Percentiles rank a stretch among this genome's conserved stretches.
These are phyloP conservation scores for Ondatra zibethicus DNA, from an alignment of 2,113 vertebrate species.

Conservation along the genomic window DNA sequence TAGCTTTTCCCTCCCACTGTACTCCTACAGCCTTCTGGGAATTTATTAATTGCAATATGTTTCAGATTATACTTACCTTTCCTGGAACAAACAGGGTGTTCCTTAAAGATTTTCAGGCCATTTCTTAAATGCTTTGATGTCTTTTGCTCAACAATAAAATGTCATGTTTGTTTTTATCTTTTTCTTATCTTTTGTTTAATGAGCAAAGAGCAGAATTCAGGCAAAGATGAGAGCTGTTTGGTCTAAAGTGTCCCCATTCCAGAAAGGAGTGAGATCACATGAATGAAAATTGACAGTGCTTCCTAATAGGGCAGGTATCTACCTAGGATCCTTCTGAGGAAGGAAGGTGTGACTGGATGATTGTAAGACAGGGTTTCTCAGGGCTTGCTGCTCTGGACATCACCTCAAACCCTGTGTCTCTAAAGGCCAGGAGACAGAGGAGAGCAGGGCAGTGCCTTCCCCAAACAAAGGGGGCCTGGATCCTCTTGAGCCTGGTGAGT, in stretches of 20 bases:
- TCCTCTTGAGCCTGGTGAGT: neutral
- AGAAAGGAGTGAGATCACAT: neutral
- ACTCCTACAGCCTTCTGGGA: too few relatives aligned
- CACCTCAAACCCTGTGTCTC: neutral
- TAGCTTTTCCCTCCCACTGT: neutral
- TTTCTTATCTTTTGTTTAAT: neutral
- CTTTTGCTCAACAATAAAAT: neutral
- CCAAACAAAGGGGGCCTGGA: neutral
- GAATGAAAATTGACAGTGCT: rapidly evolving
- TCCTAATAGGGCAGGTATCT: neutral
- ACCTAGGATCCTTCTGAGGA: neutral
- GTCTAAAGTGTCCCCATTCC: neutral
- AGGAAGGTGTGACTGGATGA: neutral
- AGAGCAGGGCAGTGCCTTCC: neutral
- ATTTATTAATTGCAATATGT: neutral
- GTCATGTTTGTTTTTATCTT: neutral
- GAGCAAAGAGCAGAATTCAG: neutral
- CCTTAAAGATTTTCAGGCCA: neutral
- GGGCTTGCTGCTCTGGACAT: neutral
- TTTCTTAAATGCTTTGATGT: neutral
- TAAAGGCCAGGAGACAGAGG: neutral
- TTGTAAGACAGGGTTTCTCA: neutral
- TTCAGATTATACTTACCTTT: neutral
- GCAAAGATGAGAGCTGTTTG: neutral
- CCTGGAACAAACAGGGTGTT: neutral